Base-by-base conservation (phyloP, 1,140 invertebrate genomes). In the Drosophila grimshawi region DNA sequence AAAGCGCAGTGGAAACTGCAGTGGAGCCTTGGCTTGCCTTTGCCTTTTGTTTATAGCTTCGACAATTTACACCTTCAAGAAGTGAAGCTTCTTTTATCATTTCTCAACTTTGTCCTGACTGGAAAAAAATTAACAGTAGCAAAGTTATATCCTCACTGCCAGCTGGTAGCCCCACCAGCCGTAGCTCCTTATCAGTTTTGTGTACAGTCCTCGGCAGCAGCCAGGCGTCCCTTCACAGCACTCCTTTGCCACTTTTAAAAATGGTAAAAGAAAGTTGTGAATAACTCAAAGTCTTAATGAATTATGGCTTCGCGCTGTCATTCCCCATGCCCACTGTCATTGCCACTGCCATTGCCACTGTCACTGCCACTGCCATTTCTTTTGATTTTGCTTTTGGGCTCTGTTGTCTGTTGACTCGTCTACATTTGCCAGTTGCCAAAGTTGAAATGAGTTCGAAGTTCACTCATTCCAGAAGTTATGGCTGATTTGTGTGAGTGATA, bases 51-150 rank as follows among this genome's bases (percentile, higher is more conserved):
- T 90, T 90, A 90, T 80, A 71, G 63, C 77, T 86, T 82, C 70
- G 74, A 78, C 79, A 86, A 86, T 90, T 90, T 82, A 90, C 86
- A 90, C 86, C 86, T 90, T 86, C 80, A 90, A 86, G 79, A 80
- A 83, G 76, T 86, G 67, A 53, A 66, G 66, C 11, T 52, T 65
- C 61, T 43, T 37, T 62, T 48, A 41, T 68, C 64, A 41, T 27
- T 53, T 49, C 61, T 51, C 72, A 55, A 37, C 52, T n/a, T 8
- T 37, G 55, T n/a, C n/a, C 33, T 6, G 29, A 45, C 11, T 6
- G 35, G 37, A 60, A 72, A 60, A 64, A 81, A 80, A 86, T 76
- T 70, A 86, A 82, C 79, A 57, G 62, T 59, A 60, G 80, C 80
- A n/a, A 67, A 82, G 79, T 76, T 86, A 86, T 88, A 79, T 56